Percentiles rank a stretch among this genome's conserved stretches.
These are phyloP conservation scores for Cebus imitator DNA, from an alignment of 2,113 vertebrate species.

Conservation along the genomic window DNA sequence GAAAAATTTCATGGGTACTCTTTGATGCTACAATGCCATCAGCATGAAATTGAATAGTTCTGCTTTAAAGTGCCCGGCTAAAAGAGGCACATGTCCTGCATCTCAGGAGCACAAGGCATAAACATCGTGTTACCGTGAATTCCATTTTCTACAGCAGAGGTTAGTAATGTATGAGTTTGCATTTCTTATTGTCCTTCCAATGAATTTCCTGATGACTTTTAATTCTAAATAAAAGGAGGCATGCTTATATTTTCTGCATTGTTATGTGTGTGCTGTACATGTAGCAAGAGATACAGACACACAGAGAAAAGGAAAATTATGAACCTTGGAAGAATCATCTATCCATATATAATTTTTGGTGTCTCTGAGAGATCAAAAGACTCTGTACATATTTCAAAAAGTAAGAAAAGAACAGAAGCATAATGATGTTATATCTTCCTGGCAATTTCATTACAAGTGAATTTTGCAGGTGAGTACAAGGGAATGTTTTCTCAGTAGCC, in stretches of 20 bases:
- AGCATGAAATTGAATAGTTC: constrained; percentile 79
- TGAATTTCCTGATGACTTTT: constrained; percentile 76
- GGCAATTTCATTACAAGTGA: constrained; percentile 23
- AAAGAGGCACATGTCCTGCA: constrained; percentile 72
- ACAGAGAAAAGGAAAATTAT: constrained; percentile 31
- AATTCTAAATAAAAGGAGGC: constrained; percentile 68
- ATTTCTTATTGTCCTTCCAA: constrained; percentile 62
- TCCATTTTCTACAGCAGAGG: constrained; percentile 79
- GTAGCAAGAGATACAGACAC: background rate
- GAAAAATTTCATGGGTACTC: constrained; percentile 75
- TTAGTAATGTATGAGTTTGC: constrained; percentile 83
- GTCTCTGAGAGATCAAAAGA: constrained; percentile 40
- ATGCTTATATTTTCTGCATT: background rate
- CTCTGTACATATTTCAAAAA: constrained; percentile 38
- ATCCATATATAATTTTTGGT: background rate
- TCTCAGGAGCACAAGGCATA: constrained; percentile 78
- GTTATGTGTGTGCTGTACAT: background rate
- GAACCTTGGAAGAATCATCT: background rate
- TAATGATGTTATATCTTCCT: background rate
- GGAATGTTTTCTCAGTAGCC: background rate
- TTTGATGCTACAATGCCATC: constrained; percentile 77
- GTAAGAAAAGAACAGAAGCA: constrained; percentile 32
- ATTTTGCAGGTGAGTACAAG: background rate
- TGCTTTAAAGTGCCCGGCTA: constrained; percentile 81
- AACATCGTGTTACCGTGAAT: constrained; percentile 83